These are phyloP conservation scores for Bombus sylvicola DNA, from an alignment of 1,140 invertebrate species.

Conservation along the genomic window DNA sequence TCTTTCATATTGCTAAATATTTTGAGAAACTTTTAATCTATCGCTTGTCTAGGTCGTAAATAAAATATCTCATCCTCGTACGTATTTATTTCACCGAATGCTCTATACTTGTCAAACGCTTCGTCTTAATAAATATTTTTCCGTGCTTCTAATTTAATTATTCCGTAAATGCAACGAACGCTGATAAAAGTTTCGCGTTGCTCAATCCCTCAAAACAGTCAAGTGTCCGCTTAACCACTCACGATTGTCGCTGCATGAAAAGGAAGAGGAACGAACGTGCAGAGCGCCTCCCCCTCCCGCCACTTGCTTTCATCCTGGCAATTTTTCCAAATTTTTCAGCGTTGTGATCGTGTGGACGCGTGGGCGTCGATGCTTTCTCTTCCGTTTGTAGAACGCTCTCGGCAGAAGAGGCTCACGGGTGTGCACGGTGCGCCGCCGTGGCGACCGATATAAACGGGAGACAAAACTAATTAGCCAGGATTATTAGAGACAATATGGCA, in stretches of 20 bases:
- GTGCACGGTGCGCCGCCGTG: conserved; percentile 18
- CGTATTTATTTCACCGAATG: too few relatives aligned
- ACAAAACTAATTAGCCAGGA: conserved; percentile 73
- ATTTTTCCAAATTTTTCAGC: conserved; percentile 43
- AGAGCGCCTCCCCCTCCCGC: too few relatives aligned
- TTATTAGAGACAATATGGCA: conserved; percentile 73
- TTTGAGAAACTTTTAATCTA: too few relatives aligned
- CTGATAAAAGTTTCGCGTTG: background rate
- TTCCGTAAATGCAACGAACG: too few relatives aligned
- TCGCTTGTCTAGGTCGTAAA: too few relatives aligned
- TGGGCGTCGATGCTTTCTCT: conserved; percentile 67
- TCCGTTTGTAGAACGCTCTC: conserved; percentile 46
- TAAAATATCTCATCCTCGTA: too few relatives aligned
- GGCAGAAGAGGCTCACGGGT: conserved; percentile 49
- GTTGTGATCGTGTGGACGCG: conserved; percentile 19
- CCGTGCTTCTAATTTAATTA: too few relatives aligned
- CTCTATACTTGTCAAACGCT: background rate
- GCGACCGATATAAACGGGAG: conserved; percentile 67
- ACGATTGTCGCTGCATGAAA: background rate
- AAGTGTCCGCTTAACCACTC: background rate
- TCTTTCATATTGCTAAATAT: too few relatives aligned
- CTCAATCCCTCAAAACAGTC: background rate
- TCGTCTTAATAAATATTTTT: background rate
- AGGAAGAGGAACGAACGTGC: background rate
- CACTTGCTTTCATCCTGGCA: background rate